A percentile compares a stretch with the other conserved stretches of the same genome.
Conservation (phyloP, 2,888 invertebrate species). For the Busseola fusca region DNA sequence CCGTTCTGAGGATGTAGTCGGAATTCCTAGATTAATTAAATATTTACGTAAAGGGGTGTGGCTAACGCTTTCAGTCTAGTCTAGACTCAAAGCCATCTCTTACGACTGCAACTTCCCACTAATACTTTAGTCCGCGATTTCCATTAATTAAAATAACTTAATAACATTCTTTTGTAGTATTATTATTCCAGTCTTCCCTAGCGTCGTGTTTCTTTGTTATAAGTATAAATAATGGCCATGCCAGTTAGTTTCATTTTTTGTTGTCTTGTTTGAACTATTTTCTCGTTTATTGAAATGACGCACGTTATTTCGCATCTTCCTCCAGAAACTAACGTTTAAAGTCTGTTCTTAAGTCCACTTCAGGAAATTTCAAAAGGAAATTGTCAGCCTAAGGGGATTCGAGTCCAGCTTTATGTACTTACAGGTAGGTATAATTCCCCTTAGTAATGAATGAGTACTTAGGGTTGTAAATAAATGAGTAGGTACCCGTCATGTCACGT, state of each 20-base stretch:
- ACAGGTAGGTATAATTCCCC: constrained; percentile 6
- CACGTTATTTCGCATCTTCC: not conserved
- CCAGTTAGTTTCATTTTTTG: constrained; percentile 26
- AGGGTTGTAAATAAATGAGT: constrained; percentile 35
- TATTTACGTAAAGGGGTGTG: constrained; percentile 21
- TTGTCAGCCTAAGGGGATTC: not conserved
- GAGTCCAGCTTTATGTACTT: not conserved
- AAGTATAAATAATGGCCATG: constrained; percentile 20
- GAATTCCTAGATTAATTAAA: constrained; percentile 44
- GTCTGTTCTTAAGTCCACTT: not conserved
- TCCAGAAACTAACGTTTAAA: not conserved
- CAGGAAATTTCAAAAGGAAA: not conserved
- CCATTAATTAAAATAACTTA: constrained; percentile 41
- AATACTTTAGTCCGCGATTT: constrained; percentile 2
- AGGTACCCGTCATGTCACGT: constrained; percentile 10
- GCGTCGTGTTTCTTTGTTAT: constrained; percentile 19
- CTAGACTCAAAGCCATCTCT: constrained; percentile 36
- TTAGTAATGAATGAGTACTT: constrained; percentile 10
- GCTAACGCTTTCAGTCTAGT: constrained; percentile 34
- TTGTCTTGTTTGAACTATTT: constrained; percentile 27
- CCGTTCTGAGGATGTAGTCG: constrained; percentile 9
- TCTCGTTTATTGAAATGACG: constrained; percentile 24
- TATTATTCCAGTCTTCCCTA: constrained; percentile 20
- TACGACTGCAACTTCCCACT: constrained; percentile 7
- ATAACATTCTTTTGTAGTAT: constrained; percentile 20